phyloP scores from a whole-genome alignment of 2,888 invertebrate genomes.

The Parapristionchus giblindavisi region DNA sequence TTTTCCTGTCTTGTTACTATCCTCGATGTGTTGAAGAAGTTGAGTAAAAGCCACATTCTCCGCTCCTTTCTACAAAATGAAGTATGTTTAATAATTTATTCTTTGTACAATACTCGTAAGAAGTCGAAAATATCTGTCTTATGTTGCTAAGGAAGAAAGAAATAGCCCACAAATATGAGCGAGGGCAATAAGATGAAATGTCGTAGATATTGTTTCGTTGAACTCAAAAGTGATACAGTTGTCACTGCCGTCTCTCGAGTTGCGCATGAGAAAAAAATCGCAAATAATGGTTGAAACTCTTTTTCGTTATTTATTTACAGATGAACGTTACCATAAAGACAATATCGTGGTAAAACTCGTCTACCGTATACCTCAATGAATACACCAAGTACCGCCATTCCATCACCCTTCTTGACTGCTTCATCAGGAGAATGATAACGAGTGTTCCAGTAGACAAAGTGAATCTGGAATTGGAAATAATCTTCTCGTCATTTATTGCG shows the following conservation, averaged over 20 bases:
- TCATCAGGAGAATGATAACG: constrained; percentile 56
- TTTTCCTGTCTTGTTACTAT: not conserved
- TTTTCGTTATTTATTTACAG: not conserved
- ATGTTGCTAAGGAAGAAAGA: no score
- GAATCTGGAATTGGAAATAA: constrained; percentile 62
- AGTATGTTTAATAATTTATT: not conserved
- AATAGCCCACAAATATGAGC: no score
- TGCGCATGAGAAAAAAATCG: no score
- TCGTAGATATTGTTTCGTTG: no score
- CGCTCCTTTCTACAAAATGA: constrained; percentile 48
- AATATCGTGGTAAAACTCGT: no score
- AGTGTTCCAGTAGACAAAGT: constrained; percentile 67
- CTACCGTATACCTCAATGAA: constrained; percentile 63
- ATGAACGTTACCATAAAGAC: no score
- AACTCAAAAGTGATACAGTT: no score
- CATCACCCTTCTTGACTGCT: constrained; percentile 59
- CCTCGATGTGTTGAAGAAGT: constrained; percentile 49
- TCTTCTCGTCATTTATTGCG: no score
- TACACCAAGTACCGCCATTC: constrained; percentile 63
- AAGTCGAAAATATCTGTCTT: not conserved
- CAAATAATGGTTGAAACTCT: no score
- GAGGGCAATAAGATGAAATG: no score
- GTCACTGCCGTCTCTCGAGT: no score
- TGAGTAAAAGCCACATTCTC: constrained; percentile 49
- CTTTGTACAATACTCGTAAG: not conserved